Percentiles rank a stretch among this genome's conserved stretches.
Conservation (phyloP, 1,140 invertebrate species). For the Colletes latitarsis region DNA sequence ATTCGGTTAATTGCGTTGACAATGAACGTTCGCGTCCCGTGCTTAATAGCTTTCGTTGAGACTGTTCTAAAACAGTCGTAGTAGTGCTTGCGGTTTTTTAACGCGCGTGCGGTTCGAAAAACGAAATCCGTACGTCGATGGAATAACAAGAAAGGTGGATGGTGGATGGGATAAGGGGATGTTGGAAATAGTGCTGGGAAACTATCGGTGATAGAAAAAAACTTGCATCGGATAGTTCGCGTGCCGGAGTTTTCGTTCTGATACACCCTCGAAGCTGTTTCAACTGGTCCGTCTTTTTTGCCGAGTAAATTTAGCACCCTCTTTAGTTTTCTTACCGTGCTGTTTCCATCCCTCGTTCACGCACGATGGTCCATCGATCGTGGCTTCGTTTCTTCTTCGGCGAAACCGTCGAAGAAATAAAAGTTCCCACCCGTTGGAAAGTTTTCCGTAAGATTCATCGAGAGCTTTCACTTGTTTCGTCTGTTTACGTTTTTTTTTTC, state of each 20-base stretch:
- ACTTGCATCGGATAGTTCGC: constrained; percentile 16
- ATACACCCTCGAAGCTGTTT: constrained; percentile 33
- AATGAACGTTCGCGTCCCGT: no score
- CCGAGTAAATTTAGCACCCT: constrained; percentile 32
- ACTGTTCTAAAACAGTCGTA: not conserved
- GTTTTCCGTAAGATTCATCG: constrained; percentile 2
- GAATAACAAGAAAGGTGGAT: constrained; percentile 7
- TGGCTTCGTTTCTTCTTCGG: constrained; percentile 22
- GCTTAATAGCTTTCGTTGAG: no score
- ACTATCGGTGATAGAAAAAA: constrained; percentile 34
- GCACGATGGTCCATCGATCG: constrained; percentile 31
- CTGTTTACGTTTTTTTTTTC: not conserved
- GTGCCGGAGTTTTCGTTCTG: constrained; percentile 5
- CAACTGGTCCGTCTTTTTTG: constrained; percentile 16
- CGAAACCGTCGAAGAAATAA: constrained; percentile 17
- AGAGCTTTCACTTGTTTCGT: constrained; percentile 24
- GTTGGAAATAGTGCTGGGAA: not conserved
- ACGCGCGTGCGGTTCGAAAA: not conserved
- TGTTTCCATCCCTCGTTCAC: not conserved
- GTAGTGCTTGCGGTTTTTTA: not conserved
- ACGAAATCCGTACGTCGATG: constrained; percentile 6
- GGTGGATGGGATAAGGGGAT: not conserved
- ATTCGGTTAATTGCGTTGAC: no score
- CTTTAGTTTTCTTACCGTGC: constrained; percentile 21
- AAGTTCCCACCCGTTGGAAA: constrained; percentile 3